phyloP scores from a whole-genome alignment of 2,797 vertebrate genomes.

The Crenichthys baileyi region DNA sequence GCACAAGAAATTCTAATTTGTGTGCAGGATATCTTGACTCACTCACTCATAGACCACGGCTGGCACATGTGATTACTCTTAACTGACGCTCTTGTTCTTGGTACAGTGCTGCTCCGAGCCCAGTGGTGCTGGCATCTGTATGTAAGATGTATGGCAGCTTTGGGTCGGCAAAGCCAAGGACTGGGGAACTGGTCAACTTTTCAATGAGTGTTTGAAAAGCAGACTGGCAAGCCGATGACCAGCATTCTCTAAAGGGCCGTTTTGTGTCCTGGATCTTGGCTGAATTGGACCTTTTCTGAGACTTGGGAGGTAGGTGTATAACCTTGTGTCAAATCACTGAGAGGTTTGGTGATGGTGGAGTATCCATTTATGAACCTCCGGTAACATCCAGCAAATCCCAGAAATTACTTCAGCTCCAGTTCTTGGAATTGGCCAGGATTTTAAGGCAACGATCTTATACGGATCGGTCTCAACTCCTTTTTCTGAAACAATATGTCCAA shows the following conservation, averaged over 20 bases:
- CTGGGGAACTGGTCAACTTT: not conserved
- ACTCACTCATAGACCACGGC: not conserved
- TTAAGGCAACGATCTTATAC: no score
- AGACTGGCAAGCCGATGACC: not conserved
- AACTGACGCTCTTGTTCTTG: conserved; percentile 4
- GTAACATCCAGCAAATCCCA: no score
- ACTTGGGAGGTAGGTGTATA: not conserved
- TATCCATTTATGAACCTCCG: no score
- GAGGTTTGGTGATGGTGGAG: not conserved
- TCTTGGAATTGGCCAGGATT: no score
- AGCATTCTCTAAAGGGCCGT: not conserved
- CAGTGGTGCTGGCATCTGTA: no score
- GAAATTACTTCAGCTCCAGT: no score
- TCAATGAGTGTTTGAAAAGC: not conserved
- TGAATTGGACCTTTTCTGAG: no score
- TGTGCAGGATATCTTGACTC: no score
- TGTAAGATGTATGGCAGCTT: not conserved
- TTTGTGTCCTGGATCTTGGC: not conserved
- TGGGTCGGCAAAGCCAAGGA: not conserved
- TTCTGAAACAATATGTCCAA: no score
- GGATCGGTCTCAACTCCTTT: no score
- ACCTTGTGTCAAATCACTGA: not conserved
- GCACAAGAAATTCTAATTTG: not conserved
- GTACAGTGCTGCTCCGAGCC: not conserved
- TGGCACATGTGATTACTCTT: not conserved